phyloP scores from a whole-genome alignment of 2,888 invertebrate genomes.

The Nemotelus nigrinus region DNA sequence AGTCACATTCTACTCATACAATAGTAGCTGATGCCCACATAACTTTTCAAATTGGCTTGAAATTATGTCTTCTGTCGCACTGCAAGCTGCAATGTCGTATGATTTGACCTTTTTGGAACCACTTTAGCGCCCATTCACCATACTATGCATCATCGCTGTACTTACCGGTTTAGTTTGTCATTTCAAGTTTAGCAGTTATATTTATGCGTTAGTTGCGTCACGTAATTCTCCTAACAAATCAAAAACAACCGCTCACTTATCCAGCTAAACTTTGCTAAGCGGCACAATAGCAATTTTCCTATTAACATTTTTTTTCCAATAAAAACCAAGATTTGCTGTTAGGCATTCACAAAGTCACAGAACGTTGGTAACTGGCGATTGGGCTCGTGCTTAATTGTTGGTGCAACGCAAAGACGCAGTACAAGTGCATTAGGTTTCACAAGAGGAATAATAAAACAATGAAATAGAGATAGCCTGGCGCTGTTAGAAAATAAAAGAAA shows the following conservation, averaged over 20 bases:
- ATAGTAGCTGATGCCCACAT: too few relatives aligned
- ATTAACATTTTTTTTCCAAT: slow-evolving; percentile 27
- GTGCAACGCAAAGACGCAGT: not conserved
- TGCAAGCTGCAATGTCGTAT: too few relatives aligned
- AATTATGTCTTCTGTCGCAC: too few relatives aligned
- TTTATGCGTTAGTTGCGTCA: not conserved
- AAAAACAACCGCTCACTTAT: not conserved
- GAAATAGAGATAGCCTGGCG: not conserved
- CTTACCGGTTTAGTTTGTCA: slow-evolving; percentile 13
- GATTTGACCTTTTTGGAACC: slow-evolving; percentile 3
- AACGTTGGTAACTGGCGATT: not conserved
- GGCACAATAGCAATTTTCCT: slow-evolving; percentile 33
- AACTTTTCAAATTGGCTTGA: too few relatives aligned
- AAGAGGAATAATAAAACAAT: not conserved
- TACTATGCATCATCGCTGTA: not conserved
- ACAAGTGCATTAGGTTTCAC: slow-evolving; percentile 16
- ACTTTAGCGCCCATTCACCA: not conserved
- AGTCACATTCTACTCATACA: too few relatives aligned
- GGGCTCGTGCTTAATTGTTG: not conserved
- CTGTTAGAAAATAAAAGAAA: slow-evolving; percentile 1
- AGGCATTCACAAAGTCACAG: not conserved
- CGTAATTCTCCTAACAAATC: not conserved
- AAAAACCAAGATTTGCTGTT: not conserved
- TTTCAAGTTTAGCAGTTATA: slow-evolving; percentile 33
- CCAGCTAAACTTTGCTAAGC: slow-evolving; percentile 7